Percentiles rank a stretch among this genome's conserved stretches.
phyloP scores from a whole-genome alignment of 2,888 invertebrate species.

The Hermodice carunculata region DNA sequence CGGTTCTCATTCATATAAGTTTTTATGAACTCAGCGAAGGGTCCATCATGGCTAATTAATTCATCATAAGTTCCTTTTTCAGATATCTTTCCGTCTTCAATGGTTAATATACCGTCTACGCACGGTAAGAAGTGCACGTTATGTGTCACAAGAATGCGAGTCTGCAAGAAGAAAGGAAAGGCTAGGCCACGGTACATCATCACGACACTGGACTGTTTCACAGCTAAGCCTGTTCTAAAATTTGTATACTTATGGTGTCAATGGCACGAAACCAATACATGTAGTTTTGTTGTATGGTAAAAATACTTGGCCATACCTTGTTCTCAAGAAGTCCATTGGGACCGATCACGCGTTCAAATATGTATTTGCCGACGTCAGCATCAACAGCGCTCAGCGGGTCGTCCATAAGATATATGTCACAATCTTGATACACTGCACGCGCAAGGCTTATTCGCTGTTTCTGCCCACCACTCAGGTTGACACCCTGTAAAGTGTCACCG shows the following conservation, averaged over 20 bases:
- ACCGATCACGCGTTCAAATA: constrained; percentile 66
- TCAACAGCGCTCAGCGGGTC: constrained; percentile 70
- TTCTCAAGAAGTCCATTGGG: constrained; percentile 57
- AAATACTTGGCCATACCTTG: constrained; percentile 49
- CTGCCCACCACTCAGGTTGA: constrained; percentile 68
- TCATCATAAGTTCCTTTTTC: background rate
- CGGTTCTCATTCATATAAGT: too few species aligned
- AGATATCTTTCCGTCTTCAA: background rate
- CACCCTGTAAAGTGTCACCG: constrained; percentile 50
- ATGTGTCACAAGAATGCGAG: background rate
- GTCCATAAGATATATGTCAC: constrained; percentile 67
- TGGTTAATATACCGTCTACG: background rate
- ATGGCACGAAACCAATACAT: too few species aligned
- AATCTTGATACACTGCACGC: constrained; percentile 62
- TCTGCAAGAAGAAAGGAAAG: background rate
- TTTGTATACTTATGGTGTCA: too few species aligned
- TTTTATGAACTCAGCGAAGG: background rate
- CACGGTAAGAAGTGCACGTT: background rate
- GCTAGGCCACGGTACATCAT: background rate
- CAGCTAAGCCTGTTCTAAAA: too few species aligned
- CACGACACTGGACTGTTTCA: too few species aligned
- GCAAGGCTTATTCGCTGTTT: constrained; percentile 67
- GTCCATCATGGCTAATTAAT: background rate
- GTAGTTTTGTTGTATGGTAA: too few species aligned
- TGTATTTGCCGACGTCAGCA: constrained; percentile 68